These are phyloP conservation scores for Phania funesta DNA, from an alignment of 2,888 invertebrate species.

Conservation along the genomic window DNA sequence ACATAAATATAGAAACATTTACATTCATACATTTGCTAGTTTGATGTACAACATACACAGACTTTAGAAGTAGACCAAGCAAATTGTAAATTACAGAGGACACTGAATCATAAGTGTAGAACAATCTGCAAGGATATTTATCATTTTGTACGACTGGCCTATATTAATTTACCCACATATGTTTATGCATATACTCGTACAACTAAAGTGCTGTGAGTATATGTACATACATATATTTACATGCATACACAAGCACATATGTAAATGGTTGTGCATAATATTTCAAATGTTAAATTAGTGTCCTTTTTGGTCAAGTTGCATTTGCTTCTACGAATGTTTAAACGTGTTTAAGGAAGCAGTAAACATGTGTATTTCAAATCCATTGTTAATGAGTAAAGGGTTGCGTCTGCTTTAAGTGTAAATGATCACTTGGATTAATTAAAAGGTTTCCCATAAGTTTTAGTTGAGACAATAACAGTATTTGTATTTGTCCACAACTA, in stretches of 20 bases:
- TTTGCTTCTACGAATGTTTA: slow-evolving; percentile 11
- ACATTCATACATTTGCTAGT: slow-evolving; percentile 4
- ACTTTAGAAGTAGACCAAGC: slow-evolving; percentile 38
- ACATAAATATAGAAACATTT: background rate
- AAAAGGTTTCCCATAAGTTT: too few species aligned
- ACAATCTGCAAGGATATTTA: slow-evolving; percentile 43
- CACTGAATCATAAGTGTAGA: slow-evolving; percentile 3
- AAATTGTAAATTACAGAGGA: slow-evolving; percentile 16
- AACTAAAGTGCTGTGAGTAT: background rate
- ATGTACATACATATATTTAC: background rate
- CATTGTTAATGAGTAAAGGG: slow-evolving; percentile 44
- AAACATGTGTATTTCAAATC: slow-evolving; percentile 21
- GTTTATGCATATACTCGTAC: background rate
- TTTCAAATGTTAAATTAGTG: too few species aligned
- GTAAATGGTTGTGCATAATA: slow-evolving; percentile 13
- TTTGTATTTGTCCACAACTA: too few species aligned
- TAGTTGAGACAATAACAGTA: too few species aligned
- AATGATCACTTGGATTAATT: too few species aligned
- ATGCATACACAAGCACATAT: background rate
- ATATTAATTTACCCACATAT: slow-evolving; percentile 13
- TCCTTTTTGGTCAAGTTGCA: background rate
- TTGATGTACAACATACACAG: slow-evolving; percentile 23
- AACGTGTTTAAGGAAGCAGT: background rate
- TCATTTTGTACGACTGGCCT: slow-evolving; percentile 58
- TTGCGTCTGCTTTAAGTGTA: slow-evolving; percentile 33